A percentile compares a stretch with the other conserved stretches of the same genome.
These are phyloP conservation scores for Drosophila percnosoma DNA, from an alignment of 2,888 invertebrate species.

Conservation along the genomic window DNA sequence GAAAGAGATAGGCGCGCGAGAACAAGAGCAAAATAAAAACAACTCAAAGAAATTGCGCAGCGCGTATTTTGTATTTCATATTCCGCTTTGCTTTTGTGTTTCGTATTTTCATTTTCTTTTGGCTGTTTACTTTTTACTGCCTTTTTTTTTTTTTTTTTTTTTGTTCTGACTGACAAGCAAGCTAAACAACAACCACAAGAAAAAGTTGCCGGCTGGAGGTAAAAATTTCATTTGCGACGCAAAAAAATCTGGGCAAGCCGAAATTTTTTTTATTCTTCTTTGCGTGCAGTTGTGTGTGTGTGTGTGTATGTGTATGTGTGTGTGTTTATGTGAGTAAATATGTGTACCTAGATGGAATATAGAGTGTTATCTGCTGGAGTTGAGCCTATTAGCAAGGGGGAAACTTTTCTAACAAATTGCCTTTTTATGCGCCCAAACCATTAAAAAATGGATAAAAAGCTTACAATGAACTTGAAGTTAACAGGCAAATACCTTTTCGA, in stretches of 20 bases:
- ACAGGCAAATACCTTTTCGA: too few species aligned
- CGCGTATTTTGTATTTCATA: slow-evolving; percentile 28
- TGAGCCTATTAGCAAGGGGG: background rate
- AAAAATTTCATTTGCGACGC: slow-evolving; percentile 53
- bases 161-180: slow-evolving; percentile 10
- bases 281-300: slow-evolving; percentile 1
- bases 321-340: background rate
- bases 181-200: slow-evolving; percentile 15
- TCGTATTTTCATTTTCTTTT: slow-evolving; percentile 60
- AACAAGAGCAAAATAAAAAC: slow-evolving; percentile 22
- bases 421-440: background rate
- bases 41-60: slow-evolving; percentile 70
- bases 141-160: background rate
- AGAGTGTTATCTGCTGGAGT: slow-evolving; percentile 5
- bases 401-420: slow-evolving; percentile 3
- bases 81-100: slow-evolving; percentile 34
- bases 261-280: slow-evolving; percentile 16
- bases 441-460: background rate
- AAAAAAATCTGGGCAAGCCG: slow-evolving; percentile 41
- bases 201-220: slow-evolving; percentile 43
- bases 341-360: background rate
- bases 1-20: background rate
- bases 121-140: slow-evolving; percentile 23
- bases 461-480: background rate
- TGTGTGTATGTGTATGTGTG: background rate